phyloP scores from a whole-genome alignment of 2,113 vertebrate species.

The Seriola dumerili region DNA sequence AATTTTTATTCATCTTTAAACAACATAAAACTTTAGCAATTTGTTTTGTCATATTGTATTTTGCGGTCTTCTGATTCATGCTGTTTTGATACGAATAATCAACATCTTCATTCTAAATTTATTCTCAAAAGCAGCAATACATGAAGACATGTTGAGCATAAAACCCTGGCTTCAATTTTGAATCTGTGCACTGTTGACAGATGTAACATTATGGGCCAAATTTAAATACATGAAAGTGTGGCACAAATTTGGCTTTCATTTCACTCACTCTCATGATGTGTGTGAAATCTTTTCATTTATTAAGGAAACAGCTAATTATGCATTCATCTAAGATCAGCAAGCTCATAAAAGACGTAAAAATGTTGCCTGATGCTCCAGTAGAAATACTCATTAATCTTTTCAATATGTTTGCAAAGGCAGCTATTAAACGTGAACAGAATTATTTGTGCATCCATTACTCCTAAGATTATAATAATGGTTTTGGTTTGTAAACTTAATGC shows the following conservation, averaged over 20 bases:
- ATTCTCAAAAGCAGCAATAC: too few species aligned
- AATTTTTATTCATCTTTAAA: too few species aligned
- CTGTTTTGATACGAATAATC: background rate
- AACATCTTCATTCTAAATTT: background rate
- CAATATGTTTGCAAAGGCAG: too few species aligned
- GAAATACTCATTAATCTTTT: background rate
- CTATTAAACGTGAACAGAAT: background rate
- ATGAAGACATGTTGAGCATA: background rate
- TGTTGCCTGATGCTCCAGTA: constrained; percentile 11
- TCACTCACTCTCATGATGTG: constrained; percentile 8
- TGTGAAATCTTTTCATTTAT: constrained; percentile 38
- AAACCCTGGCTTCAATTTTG: background rate
- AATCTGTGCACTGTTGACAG: background rate
- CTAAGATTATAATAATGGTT: background rate
- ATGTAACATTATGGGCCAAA: background rate
- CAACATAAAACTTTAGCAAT: too few species aligned
- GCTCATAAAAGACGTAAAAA: constrained; percentile 35
- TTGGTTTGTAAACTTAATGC: background rate
- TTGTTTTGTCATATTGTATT: too few species aligned
- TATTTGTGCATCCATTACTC: background rate
- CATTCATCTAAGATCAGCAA: constrained; percentile 20
- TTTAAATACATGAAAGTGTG: background rate
- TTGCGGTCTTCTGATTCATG: background rate
- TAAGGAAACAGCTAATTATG: constrained; percentile 28
- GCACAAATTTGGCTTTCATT: constrained; percentile 21